A percentile compares a stretch with the other conserved stretches of the same genome.
These are phyloP conservation scores for Microcebus jonahi DNA, from an alignment of 2,113 vertebrate species.

Conservation along the genomic window DNA sequence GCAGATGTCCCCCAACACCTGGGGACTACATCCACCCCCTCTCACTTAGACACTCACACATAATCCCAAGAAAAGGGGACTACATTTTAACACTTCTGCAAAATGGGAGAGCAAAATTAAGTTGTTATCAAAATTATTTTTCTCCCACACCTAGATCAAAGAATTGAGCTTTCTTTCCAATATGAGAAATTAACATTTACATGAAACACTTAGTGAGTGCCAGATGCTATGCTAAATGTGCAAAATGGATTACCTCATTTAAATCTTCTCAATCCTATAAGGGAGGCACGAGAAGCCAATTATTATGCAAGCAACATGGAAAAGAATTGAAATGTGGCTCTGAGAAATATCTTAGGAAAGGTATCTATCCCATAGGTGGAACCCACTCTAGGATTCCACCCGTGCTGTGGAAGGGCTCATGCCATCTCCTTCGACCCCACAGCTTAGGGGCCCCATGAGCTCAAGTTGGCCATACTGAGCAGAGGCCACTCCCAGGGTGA, in stretches of 20 bases:
- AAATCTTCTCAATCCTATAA: background rate
- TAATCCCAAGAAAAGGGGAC: background rate
- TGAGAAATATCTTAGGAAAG: background rate
- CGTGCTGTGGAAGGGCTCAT: background rate
- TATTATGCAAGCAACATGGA: background rate
- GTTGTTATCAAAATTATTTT: background rate
- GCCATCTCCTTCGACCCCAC: background rate
- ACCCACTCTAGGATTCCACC: background rate
- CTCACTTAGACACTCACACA: background rate
- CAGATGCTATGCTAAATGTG: background rate
- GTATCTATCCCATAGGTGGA: background rate
- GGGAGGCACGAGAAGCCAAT: background rate
- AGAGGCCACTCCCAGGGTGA: background rate
- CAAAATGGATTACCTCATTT: background rate
- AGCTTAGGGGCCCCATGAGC: background rate
- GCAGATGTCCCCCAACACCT: background rate
- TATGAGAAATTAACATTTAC: background rate
- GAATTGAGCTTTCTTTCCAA: background rate
- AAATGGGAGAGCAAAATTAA: background rate
- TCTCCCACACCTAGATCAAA: background rate
- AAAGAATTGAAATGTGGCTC: background rate
- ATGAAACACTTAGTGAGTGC: background rate
- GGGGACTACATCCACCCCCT: background rate
- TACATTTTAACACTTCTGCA: background rate
- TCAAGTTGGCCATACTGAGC: background rate